These are phyloP conservation scores for Tachysurus fulvidraco DNA, from an alignment of 2,113 vertebrate genomes.

Conservation along the genomic window DNA sequence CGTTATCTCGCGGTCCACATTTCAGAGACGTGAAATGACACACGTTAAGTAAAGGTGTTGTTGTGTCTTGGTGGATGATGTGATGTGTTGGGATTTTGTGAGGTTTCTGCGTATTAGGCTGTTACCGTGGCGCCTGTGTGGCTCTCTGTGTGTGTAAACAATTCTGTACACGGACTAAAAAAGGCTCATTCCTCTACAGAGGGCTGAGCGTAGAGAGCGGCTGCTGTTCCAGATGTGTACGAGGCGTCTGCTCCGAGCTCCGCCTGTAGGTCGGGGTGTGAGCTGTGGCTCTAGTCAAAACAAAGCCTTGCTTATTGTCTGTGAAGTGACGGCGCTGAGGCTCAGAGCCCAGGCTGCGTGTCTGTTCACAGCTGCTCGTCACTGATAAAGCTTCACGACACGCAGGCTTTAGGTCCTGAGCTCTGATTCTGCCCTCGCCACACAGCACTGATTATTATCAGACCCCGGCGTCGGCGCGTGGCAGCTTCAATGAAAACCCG, in stretches of 20 bases:
- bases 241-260: neutral
- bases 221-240: constrained; percentile 24
- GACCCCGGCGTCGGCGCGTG: constrained; percentile 41
- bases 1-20: too few relatives aligned
- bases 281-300: constrained; percentile 59
- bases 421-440: neutral
- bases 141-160: neutral
- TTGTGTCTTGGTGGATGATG: too few relatives aligned
- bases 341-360: constrained; percentile 3
- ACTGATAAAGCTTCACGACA: constrained; percentile 38
- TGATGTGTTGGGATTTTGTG: neutral
- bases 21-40: too few relatives aligned
- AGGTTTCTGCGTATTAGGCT: neutral
- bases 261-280: constrained; percentile 23
- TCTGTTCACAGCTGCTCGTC: constrained; percentile 54
- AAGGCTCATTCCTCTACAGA: neutral
- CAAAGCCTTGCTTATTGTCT: constrained; percentile 46
- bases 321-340: neutral
- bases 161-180: neutral
- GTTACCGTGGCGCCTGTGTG: neutral
- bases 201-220: neutral
- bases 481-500: constrained; percentile 49
- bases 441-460: constrained; percentile 54
- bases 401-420: constrained; percentile 8
- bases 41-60: too few relatives aligned